Base-by-base conservation (phyloP, 2,113 vertebrate genomes). In the Athene cunicularia region DNA sequence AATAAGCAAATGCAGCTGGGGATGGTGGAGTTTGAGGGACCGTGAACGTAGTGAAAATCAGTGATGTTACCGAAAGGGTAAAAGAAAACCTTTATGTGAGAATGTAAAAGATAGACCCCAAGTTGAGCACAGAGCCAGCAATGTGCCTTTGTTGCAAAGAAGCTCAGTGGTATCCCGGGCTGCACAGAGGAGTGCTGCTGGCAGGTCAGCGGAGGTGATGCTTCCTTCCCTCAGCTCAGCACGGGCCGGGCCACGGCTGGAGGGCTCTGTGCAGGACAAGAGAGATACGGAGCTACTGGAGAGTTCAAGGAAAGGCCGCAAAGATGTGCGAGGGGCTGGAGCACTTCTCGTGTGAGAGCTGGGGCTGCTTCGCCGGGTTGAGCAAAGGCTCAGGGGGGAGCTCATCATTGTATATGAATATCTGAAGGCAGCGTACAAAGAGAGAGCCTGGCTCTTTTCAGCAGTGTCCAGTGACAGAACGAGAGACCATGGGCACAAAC, bases 321-420 rank as follows among this genome's bases (percentile, higher is more conserved):
- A 37, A 59, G 37, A 26, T 35, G 20, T 14, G 5, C 24, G 43
- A 52, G 23, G 43, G 55, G 23, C 5, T 33, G 26, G 24, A 39
- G 43, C 43, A 41, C 47, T 33, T 64, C 16, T 64, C 27, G 13
- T 64, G 10, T 47, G 59, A 47, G 33, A 47, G 27, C 21, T 52
- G 41, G 75, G 15, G 17, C 59, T 67, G 59, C 35, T 32, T 12
- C 3, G 2, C 53, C 47, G 45, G 60, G 26, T 27, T 20, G 53
- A 90, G 33, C 9, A 45, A 9, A 39, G 24, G 52, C 55, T 86
- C 49, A 12, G 53, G 33, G 35, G 2, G 2, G 35, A 7, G 43
- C 58, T 77, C 22, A 14, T 24, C 67, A 4, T 0, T 21, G 14
- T 32, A 1, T 21, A 13, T 4, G 9, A 19, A 64, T 1, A 0